Percentiles rank a stretch among this genome's conserved stretches.
phyloP scores from a whole-genome alignment of 1,140 invertebrate genomes.

The Zaprionus taronus region DNA sequence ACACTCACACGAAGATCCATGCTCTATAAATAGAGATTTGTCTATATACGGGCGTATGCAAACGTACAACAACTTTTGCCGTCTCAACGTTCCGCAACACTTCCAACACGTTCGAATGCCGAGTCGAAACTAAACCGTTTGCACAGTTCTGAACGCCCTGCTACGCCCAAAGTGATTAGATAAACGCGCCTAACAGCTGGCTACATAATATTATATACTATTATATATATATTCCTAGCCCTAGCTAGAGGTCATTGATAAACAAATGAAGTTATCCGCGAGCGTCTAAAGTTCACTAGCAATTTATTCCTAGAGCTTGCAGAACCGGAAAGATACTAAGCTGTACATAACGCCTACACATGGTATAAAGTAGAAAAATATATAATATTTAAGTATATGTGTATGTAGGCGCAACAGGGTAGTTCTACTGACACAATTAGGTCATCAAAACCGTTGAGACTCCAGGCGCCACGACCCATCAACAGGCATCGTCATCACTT shows the following conservation, averaged over 20 bases:
- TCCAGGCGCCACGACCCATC: slow-evolving; percentile 41
- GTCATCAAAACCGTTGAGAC: slow-evolving; percentile 46
- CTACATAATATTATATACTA: slow-evolving; percentile 14
- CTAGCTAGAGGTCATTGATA: neutral
- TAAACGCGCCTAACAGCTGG: slow-evolving; percentile 55
- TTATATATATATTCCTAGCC: slow-evolving; percentile 1
- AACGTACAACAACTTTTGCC: slow-evolving; percentile 4
- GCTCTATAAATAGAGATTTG: slow-evolving; percentile 21
- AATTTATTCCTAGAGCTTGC: neutral
- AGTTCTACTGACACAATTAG: slow-evolving; percentile 43
- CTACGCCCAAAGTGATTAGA: slow-evolving; percentile 41
- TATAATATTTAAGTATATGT: neutral
- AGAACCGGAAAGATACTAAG: neutral
- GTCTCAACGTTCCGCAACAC: slow-evolving; percentile 42
- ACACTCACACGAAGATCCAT: slow-evolving; percentile 65
- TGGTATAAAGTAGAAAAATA: neutral
- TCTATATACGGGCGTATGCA: slow-evolving; percentile 14
- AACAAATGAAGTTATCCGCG: slow-evolving; percentile 8
- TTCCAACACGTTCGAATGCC: slow-evolving; percentile 60
- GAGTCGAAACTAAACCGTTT: slow-evolving; percentile 58
- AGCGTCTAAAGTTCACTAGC: slow-evolving; percentile 14
- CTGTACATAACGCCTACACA: neutral
- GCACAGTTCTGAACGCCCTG: slow-evolving; percentile 43
- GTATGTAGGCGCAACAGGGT: slow-evolving; percentile 32
- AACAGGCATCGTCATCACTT: slow-evolving; percentile 40